Percentiles rank a stretch among this genome's conserved stretches.
These are phyloP conservation scores for Sapayoa aenigma DNA, from an alignment of 2,113 vertebrate genomes.

Conservation along the genomic window DNA sequence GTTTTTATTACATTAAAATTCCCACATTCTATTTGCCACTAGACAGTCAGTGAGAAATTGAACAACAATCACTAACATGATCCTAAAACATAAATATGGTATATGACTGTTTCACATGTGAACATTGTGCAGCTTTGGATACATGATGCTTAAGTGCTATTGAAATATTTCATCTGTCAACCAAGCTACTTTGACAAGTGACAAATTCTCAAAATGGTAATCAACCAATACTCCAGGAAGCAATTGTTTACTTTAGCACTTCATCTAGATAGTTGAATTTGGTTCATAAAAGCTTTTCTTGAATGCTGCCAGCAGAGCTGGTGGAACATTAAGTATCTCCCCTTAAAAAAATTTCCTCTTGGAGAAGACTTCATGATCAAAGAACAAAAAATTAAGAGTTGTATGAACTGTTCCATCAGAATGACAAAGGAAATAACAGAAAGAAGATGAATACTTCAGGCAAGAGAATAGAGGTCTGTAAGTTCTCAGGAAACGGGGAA, in stretches of 20 bases:
- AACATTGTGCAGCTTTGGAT: not conserved
- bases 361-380: not conserved
- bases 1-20: not conserved
- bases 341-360: not conserved
- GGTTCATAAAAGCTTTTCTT: not conserved
- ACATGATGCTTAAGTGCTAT: not conserved
- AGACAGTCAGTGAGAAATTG: not conserved
- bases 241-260: not conserved
- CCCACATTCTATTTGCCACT: not conserved
- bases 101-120: not conserved
- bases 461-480: not conserved
- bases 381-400: not conserved
- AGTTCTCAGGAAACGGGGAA: not conserved
- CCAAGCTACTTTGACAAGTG: not conserved
- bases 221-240: conserved; percentile 1
- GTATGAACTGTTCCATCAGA: not conserved
- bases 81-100: not conserved
- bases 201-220: conserved; percentile 1
- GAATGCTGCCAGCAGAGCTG: not conserved
- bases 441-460: not conserved
- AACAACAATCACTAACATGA: not conserved
- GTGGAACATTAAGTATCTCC: not conserved
- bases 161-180: conserved; percentile 2
- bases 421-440: not conserved
- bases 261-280: not conserved